These are phyloP conservation scores for Lycopodina hypogea DNA, from an alignment of 37 sponge, comb jelly and placozoan genomes.

Conservation along the genomic window DNA sequence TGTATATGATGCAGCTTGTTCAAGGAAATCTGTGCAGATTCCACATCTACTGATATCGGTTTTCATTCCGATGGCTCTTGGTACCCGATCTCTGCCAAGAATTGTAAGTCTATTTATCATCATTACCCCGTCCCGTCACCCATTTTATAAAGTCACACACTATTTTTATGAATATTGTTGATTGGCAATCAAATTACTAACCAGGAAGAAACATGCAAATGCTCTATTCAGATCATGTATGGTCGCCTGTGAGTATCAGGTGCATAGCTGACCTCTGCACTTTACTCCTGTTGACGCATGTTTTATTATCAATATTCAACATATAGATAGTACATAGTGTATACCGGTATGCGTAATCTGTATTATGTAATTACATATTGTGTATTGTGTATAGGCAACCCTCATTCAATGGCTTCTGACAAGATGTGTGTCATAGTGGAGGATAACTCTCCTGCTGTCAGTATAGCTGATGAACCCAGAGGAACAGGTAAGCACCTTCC, in stretches of 20 bases:
- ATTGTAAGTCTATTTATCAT: slow-evolving; percentile 6
- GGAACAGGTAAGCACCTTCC: no score
- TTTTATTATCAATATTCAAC: no score
- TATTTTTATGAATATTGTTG: no score
- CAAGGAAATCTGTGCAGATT: slow-evolving; percentile 56
- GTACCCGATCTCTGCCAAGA: slow-evolving; percentile 39
- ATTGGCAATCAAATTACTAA: no score
- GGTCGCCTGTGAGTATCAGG: no score
- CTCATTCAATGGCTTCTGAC: not conserved
- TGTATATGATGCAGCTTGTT: slow-evolving; percentile 50
- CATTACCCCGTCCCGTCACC: no score
- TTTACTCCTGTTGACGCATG: no score
- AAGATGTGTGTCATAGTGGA: not conserved
- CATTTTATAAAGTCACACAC: no score
- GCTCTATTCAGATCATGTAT: no score
- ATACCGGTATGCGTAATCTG: not conserved
- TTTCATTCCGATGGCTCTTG: slow-evolving; percentile 68
- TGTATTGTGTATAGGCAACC: not conserved
- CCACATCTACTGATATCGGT: slow-evolving; percentile 47
- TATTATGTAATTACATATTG: not conserved
- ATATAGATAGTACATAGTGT: no score
- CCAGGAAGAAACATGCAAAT: no score
- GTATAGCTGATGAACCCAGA: not conserved
- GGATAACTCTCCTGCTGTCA: not conserved
- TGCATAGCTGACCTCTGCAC: no score